These are phyloP conservation scores for Coecobrya sp. DNA, from an alignment of 2,888 invertebrate species.

Conservation along the genomic window DNA sequence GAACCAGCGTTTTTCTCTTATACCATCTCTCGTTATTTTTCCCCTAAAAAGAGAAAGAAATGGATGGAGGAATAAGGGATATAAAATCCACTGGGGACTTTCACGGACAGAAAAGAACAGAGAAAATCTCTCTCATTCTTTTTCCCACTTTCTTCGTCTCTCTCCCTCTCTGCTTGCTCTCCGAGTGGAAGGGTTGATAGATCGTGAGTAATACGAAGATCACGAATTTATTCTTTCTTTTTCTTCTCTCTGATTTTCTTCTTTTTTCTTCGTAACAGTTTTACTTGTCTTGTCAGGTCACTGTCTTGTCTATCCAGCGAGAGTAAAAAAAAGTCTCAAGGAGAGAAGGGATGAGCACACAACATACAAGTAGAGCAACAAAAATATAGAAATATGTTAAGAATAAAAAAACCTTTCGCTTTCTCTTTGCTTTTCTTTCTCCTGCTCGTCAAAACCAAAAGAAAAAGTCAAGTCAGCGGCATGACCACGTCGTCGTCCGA, in stretches of 20 bases:
- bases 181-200: constrained; percentile 37
- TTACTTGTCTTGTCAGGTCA: constrained; percentile 69
- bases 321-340: background rate
- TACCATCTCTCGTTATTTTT: background rate
- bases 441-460: background rate
- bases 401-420: background rate
- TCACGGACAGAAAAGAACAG: background rate
- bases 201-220: constrained; percentile 69
- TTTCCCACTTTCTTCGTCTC: background rate
- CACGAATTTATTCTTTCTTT: constrained; percentile 63
- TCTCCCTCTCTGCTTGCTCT: background rate
- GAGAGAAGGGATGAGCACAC: background rate
- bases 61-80: constrained; percentile 41
- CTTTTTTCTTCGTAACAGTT: constrained; percentile 57
- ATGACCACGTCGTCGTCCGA: background rate
- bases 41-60: background rate
- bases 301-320: constrained; percentile 55
- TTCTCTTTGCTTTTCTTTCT: constrained; percentile 17
- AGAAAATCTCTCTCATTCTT: constrained; percentile 15
- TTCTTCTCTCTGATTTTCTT: constrained; percentile 38
- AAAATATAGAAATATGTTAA: background rate
- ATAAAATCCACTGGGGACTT: constrained; percentile 47
- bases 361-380: too few relatives aligned
- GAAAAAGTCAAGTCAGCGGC: constrained; percentile 53
- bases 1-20: constrained; percentile 26